Base-by-base conservation (phyloP, 2,888 invertebrate genomes). In the Oxyteleia sp. region DNA sequence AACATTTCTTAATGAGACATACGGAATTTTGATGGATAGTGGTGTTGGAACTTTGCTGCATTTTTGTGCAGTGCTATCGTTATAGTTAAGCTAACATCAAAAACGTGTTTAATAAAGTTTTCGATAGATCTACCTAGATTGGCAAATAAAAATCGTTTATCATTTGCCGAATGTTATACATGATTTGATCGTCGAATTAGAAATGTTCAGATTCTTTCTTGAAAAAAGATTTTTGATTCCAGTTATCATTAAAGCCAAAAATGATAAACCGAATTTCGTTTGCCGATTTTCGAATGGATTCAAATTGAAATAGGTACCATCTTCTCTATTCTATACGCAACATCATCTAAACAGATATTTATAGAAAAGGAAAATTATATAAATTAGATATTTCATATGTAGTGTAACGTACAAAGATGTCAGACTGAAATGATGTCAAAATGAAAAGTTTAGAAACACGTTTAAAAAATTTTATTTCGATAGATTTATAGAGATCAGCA, bases 341-440 rank as follows among this genome's bases (percentile, higher is more conserved):
- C 16, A 45, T 16, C 45, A 45, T 45, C 11, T 16, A 45, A 45
- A 45, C 45, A 45, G 45, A 45, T 45, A 45, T 45, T 45, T 16
- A 45, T 45, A 23, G 11, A 49, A 23, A n/a, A n/a, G 5, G 23
- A 5, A 23, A 23, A 23, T 23, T 5, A 23, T 23, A 23, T 5
- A 5, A 23, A 23, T 23, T n/a, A 23, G 5, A 23, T 23, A 23
- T 23, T 23, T 4, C 23, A 5, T 23, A 2, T 23, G 35, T 10
- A 35, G 8, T 23, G 23, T 5, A 23, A 4, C 23, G 23, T 5
- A 23, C 23, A 23, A 23, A 23, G 23, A 4, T 23, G 5, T 23
- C 23, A 23, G 23, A 23, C 5, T 23, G 23, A 23, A 23, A 23
- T 23, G 23, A 23, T n/a, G n/a, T n/a, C n/a, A n/a, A n/a, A n/a